Conservation (phyloP, 2,888 invertebrate genomes). For the Heteromurus nitidus region DNA sequence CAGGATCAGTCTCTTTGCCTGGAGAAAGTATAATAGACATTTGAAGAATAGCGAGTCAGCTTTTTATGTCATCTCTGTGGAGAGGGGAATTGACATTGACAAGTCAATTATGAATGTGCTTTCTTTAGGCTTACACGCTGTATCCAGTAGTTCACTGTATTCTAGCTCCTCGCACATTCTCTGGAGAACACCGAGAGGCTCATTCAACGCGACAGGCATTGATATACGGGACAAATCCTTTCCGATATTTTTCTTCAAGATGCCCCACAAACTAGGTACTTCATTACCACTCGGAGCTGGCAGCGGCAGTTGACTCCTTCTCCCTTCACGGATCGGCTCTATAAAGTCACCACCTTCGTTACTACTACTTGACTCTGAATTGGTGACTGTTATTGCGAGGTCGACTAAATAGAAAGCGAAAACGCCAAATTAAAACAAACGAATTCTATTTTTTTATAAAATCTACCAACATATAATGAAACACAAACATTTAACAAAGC, state of each 20-base stretch:
- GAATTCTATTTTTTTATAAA: slow-evolving; percentile 11
- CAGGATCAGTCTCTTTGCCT: slow-evolving; percentile 80
- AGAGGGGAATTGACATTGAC: neutral
- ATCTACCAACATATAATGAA: slow-evolving; percentile 35
- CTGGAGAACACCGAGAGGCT: slow-evolving; percentile 87
- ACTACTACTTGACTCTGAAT: slow-evolving; percentile 69
- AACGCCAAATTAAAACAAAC: slow-evolving; percentile 65
- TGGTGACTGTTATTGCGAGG: slow-evolving; percentile 61
- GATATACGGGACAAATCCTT: slow-evolving; percentile 90
- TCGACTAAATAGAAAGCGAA: slow-evolving; percentile 61
- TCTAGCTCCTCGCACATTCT: slow-evolving; percentile 89
- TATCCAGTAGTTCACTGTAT: slow-evolving; percentile 87
- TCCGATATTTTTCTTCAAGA: slow-evolving; percentile 87
- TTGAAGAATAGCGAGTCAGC: slow-evolving; percentile 8
- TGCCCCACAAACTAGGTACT: slow-evolving; percentile 87
- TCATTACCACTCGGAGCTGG: slow-evolving; percentile 83
- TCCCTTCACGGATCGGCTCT: slow-evolving; percentile 75
- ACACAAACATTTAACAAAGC: slow-evolving; percentile 46
- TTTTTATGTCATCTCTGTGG: neutral
- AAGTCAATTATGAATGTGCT: neutral
- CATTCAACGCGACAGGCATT: slow-evolving; percentile 86
- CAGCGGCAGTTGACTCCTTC: slow-evolving; percentile 83
- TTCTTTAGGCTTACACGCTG: slow-evolving; percentile 77
- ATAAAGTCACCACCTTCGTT: slow-evolving; percentile 71
- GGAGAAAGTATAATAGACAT: slow-evolving; percentile 20